Conservation (phyloP, 2,888 invertebrate species). For the Eulithis prunata region DNA sequence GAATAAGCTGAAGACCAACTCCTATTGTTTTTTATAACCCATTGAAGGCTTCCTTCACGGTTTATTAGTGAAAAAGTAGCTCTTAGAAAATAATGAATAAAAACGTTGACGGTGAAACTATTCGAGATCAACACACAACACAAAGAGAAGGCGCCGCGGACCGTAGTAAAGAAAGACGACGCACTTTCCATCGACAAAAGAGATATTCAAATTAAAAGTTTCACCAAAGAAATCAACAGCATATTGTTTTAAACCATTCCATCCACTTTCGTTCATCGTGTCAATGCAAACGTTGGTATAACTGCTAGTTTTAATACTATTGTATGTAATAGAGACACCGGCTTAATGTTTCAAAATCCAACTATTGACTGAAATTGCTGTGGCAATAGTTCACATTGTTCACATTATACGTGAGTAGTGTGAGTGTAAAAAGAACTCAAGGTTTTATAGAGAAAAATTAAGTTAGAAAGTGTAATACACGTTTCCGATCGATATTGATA, state of each 20-base stretch:
- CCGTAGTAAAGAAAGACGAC: slow-evolving; percentile 60
- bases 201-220: slow-evolving; percentile 59
- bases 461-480: slow-evolving; percentile 34
- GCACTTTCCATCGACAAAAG: slow-evolving; percentile 66
- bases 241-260: slow-evolving; percentile 39
- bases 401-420: slow-evolving; percentile 25
- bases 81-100: slow-evolving; percentile 36
- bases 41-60: background rate
- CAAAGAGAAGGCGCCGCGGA: slow-evolving; percentile 66
- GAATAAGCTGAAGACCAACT: background rate
- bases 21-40: background rate
- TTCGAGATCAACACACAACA: slow-evolving; percentile 68
- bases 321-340: background rate
- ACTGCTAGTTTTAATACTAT: slow-evolving; percentile 10
- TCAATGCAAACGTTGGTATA: slow-evolving; percentile 15
- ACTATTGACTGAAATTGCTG: slow-evolving; percentile 43
- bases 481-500: slow-evolving; percentile 42
- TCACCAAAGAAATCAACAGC: slow-evolving; percentile 53
- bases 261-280: slow-evolving; percentile 1
- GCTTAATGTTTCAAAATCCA: slow-evolving; percentile 43
- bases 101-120: slow-evolving; percentile 66
- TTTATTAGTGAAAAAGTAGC: slow-evolving; percentile 32
- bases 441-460: slow-evolving; percentile 21
- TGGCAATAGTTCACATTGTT: slow-evolving; percentile 35
- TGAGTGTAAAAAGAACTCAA: slow-evolving; percentile 23